Percentiles rank a stretch among this genome's conserved stretches.
Conservation (phyloP, 2,797 vertebrate species). For the Furcifer pardalis region DNA sequence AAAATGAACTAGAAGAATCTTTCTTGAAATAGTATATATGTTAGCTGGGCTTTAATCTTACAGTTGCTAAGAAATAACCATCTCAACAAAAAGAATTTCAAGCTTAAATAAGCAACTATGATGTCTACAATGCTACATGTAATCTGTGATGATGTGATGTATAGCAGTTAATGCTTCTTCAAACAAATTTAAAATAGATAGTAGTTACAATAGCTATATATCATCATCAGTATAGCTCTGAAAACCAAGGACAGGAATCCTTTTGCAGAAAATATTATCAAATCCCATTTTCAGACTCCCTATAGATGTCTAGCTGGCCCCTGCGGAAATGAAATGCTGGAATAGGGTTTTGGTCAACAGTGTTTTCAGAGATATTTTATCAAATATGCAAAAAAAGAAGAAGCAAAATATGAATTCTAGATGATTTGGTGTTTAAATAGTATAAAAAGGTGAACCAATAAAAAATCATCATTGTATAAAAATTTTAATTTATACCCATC, state of each 20-base stretch:
- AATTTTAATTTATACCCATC: not conserved
- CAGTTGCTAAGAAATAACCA: not conserved
- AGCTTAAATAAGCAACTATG: not conserved
- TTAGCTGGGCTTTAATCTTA: not conserved
- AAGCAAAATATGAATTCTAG: not conserved
- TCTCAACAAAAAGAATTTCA: not conserved
- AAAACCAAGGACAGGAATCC: not conserved
- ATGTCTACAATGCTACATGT: too few relatives aligned
- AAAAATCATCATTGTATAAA: not conserved
- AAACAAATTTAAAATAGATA: not conserved
- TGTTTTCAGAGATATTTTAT: not conserved
- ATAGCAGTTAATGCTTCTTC: too few relatives aligned
- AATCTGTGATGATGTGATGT: too few relatives aligned
- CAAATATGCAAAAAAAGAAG: not conserved
- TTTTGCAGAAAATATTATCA: not conserved
- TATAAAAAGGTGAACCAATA: not conserved
- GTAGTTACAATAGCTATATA: not conserved
- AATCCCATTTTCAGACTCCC: not conserved
- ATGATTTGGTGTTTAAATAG: not conserved
- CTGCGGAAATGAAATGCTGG: not conserved
- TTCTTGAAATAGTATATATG: too few relatives aligned
- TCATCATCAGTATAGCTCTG: not conserved
- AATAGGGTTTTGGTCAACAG: not conserved
- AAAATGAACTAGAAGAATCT: too few relatives aligned
- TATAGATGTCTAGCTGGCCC: not conserved